Conservation (phyloP, 2,113 vertebrate species). For the Halcyon malimbica region DNA sequence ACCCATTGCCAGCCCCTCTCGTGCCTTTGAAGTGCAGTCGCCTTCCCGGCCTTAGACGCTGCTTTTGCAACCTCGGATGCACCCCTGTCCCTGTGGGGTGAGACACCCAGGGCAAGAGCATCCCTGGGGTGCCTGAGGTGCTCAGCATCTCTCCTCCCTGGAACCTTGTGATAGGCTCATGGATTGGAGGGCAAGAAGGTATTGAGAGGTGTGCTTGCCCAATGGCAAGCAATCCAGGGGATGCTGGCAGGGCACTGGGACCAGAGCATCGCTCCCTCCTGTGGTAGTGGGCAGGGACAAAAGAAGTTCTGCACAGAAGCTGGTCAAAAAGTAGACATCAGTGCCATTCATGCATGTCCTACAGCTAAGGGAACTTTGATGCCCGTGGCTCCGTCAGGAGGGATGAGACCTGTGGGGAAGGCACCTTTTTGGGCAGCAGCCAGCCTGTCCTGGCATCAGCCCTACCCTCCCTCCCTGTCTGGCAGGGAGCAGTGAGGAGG, state of each 20-base stretch:
- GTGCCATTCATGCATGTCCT: not conserved
- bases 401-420: not conserved
- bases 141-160: not conserved
- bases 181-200: rapidly evolving
- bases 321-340: not conserved
- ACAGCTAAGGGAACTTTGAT: not conserved
- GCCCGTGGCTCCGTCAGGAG: rapidly evolving
- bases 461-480: not conserved
- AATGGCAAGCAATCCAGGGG: not conserved
- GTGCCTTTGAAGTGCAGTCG: slow-evolving; percentile 56
- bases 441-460: not conserved
- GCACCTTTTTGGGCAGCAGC: not conserved
- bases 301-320: not conserved
- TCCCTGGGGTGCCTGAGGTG: not conserved
- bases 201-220: not conserved
- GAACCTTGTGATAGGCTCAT: not conserved
- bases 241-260: not conserved
- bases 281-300: not conserved
- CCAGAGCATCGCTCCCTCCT: not conserved
- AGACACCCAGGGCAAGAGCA: not conserved
- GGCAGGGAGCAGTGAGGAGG: not conserved
- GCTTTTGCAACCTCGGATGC: not conserved
- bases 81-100: not conserved
- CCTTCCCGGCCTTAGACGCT: not conserved
- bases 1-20: slow-evolving; percentile 53